Base-by-base conservation (phyloP, 2,113 vertebrate genomes). In the Phalacrocorax carbo region DNA sequence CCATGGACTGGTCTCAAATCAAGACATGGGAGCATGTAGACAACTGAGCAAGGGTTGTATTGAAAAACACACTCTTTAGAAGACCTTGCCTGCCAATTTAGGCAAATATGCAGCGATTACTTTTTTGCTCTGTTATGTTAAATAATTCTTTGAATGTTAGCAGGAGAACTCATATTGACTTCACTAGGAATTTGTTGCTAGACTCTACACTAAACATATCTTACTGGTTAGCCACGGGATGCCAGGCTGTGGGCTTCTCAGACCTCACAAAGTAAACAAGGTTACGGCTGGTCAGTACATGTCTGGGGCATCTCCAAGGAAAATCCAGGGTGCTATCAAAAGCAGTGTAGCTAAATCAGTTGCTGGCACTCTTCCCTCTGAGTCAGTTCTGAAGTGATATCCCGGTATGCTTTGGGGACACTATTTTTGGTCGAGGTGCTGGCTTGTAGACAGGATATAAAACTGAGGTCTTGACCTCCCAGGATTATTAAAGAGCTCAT, bases 291-390 rank as follows among this genome's bases (percentile, higher is more conserved):
- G 97, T 83, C 96, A 91, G 95, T 80, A 96, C 94, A 87, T 60
- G 95, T 97, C 95, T 96, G 96, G 91, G 96, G 94, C 96, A 97
- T 94, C 95, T 97, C 96, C 97, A 96, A 95, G 95, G 96, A 96
- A 97, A 97, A 97, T 96, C 91, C 97, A 97, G 93, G 96, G 89
- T 94, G 91, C 94, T 96, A 95, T 85, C 97, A 96, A 94, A 95
- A 93, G 95, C 87, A 87, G 75, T 18, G 68, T 15, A 94, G 94
- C 95, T 97, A 96, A 97, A 96, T 96, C 93, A 96, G 95, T 62
- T 88, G 69, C 84, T 96, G 96, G 97, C 96, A 96, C 68, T 73
- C 82, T 80, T 96, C 91, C 95, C 91, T 93, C 96, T 94, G 91
- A 97, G 95, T 95, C 95, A 96, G 91, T 96, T 91, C 90, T 96